Evolutionary conservation across 2,113 vertebrate genomes (phyloP), one percentile per base, ranked within the genome.

Genomic region (Rhombomys opimus): DNA sequence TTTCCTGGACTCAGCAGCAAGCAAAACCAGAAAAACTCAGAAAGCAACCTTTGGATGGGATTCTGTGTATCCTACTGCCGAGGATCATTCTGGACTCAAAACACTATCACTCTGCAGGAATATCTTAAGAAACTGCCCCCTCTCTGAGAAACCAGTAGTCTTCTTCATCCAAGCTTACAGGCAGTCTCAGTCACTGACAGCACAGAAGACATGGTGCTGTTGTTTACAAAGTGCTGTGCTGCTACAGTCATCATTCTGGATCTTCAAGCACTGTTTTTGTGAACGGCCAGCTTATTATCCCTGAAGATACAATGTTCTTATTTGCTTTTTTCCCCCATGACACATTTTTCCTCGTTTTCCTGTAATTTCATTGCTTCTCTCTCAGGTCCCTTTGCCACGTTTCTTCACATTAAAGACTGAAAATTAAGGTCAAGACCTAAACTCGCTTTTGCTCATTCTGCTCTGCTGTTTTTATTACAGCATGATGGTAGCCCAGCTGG

Each of bases 101-200:
- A 57, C 38, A 54, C 11, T 46, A 46, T 8, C 8, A 25, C 15
- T 46, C 12, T 38, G 22, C 41, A 23, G 27, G 14, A n/a, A 4
- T 10, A 2, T 11, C 22, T 73, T 15, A 67, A 25, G 11, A 2
- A 17, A 38, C n/a, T 5, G 0, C 0, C 30, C 1, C 5, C 4
- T 54, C 52, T 5, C 10, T 17, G 5, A 73, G 35, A 30, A 18
- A 5, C 46, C 61, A 41, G 1, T 6, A 7, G 25, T 68, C 38
- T 4, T 27, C 14, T 4, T 27, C 14, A 72, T 11, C 38, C 8
- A 61, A 32, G 22, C 30, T 9, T 0, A 41, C 15, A 30, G 76
- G 52, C 57, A 22, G 0, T 2, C 41, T 75, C n/a, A 27, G 35
- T 12, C 63, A 52, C 0, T 6, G 12, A 11, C 20, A 52, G 25